A percentile compares a stretch with the other conserved stretches of the same genome.
Conservation (phyloP, 2,888 invertebrate species). For the Hyles lineata region DNA sequence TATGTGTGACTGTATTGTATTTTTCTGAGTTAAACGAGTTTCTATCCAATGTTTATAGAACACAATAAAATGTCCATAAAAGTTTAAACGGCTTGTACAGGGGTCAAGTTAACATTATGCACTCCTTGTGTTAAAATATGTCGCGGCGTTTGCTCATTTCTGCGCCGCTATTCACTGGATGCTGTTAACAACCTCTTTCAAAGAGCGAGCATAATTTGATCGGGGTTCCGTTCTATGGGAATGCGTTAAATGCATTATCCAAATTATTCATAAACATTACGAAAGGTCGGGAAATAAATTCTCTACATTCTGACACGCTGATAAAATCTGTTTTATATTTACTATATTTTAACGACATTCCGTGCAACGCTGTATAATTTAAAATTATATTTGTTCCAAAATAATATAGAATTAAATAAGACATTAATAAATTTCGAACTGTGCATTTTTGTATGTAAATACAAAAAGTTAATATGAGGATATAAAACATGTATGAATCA, state of each 20-base stretch:
- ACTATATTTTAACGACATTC: not conserved
- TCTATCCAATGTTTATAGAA: constrained; percentile 67
- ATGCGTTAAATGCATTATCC: constrained; percentile 65
- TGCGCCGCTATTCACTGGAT: constrained; percentile 78
- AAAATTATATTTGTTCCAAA: not conserved
- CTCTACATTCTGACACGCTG: constrained; percentile 20
- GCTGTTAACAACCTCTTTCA: constrained; percentile 83
- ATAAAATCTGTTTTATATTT: constrained; percentile 9
- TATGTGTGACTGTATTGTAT: constrained; percentile 48
- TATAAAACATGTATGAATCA: not conserved
- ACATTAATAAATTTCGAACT: not conserved
- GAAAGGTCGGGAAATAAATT: constrained; percentile 28
- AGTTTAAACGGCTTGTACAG: constrained; percentile 72
- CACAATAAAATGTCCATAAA: constrained; percentile 72
- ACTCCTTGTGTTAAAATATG: constrained; percentile 72
- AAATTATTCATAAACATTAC: constrained; percentile 44
- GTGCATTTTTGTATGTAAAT: not conserved
- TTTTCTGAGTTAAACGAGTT: constrained; percentile 68
- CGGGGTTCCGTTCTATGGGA: constrained; percentile 82
- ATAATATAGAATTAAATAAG: not conserved
- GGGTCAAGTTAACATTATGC: constrained; percentile 80
- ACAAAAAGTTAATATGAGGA: not conserved
- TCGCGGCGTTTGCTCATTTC: constrained; percentile 82
- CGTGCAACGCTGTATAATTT: not conserved
- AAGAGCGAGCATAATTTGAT: constrained; percentile 83